Evolutionary conservation across 2,888 invertebrate species (phyloP).

Genomic region (Leptopilina syphax): DNA sequence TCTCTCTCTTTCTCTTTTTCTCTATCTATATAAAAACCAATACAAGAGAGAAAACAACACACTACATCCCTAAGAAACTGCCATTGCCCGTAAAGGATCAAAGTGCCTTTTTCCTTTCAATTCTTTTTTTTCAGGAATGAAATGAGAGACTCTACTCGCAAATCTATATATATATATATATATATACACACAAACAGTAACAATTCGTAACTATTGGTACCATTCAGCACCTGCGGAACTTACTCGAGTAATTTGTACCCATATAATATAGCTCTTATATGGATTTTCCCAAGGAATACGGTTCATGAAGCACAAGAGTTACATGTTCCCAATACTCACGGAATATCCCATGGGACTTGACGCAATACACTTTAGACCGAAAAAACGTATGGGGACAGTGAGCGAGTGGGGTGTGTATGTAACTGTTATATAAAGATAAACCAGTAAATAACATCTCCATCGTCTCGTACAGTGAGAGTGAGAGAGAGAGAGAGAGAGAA

Average conservation of each 20-base stretch:
- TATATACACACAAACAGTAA: slow-evolving; percentile 42
- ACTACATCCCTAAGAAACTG: slow-evolving; percentile 33
- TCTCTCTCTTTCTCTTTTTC: not conserved
- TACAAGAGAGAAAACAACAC: slow-evolving; percentile 19
- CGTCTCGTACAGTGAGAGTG: no score
- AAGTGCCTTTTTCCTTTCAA: slow-evolving; percentile 41
- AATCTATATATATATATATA: no score
- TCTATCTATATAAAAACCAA: not conserved
- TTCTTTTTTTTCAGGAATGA: slow-evolving; percentile 36
- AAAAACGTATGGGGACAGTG: slow-evolving; percentile 46
- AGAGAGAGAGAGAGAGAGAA: not conserved
- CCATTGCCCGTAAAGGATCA: slow-evolving; percentile 45
- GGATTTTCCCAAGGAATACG: slow-evolving; percentile 45
- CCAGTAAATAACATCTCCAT: slow-evolving; percentile 49
- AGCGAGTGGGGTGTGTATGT: slow-evolving; percentile 42
- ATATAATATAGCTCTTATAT: slow-evolving; percentile 36
- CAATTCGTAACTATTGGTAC: slow-evolving; percentile 57
- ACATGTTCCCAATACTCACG: slow-evolving; percentile 49
- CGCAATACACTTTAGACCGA: slow-evolving; percentile 60
- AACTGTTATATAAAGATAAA: slow-evolving; percentile 50
- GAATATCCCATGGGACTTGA: slow-evolving; percentile 54
- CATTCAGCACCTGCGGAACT: slow-evolving; percentile 53
- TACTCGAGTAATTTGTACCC: slow-evolving; percentile 29
- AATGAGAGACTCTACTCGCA: slow-evolving; percentile 30
- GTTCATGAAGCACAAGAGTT: slow-evolving; percentile 43